A percentile compares a stretch with the other conserved stretches of the same genome.
These are phyloP conservation scores for Hydriomena furcata DNA, from an alignment of 2,888 invertebrate genomes.

Conservation along the genomic window DNA sequence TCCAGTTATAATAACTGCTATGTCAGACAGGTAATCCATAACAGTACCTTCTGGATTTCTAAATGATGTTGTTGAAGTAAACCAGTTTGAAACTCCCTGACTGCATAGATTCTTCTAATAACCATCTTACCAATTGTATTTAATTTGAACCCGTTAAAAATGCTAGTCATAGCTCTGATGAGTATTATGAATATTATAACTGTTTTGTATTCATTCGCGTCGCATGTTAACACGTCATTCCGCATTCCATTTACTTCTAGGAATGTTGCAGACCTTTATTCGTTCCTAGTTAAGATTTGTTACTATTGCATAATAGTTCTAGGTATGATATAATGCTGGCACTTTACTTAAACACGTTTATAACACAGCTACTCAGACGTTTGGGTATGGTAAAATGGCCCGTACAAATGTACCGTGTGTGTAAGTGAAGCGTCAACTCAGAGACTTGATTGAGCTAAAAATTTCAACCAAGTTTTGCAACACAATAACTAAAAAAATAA, in stretches of 20 bases:
- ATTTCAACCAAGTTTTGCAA: background rate
- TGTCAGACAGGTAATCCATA: conserved; percentile 10
- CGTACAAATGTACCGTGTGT: no score
- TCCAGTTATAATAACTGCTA: conserved; percentile 15
- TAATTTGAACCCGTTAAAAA: conserved; percentile 5
- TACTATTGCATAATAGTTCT: background rate
- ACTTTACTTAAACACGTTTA: no score
- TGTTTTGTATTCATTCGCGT: conserved; percentile 66
- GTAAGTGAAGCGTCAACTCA: no score
- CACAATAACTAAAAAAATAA: background rate
- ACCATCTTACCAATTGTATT: conserved; percentile 13
- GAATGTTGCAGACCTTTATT: conserved; percentile 46
- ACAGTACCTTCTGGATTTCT: conserved; percentile 18
- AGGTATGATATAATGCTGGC: background rate
- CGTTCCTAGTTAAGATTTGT: conserved; percentile 8
- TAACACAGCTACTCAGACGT: no score
- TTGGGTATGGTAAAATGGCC: no score
- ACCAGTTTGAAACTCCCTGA: conserved; percentile 12
- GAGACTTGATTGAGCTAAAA: background rate
- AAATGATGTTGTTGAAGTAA: conserved; percentile 19
- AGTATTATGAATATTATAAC: conserved; percentile 47
- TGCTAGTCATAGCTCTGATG: conserved; percentile 38
- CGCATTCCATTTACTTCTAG: conserved; percentile 66
- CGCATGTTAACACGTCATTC: conserved; percentile 64
- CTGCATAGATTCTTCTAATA: conserved; percentile 5